phyloP scores from a whole-genome alignment of 37 sponge, comb jelly and placozoan genomes.

The Chondrosia reniformis region DNA sequence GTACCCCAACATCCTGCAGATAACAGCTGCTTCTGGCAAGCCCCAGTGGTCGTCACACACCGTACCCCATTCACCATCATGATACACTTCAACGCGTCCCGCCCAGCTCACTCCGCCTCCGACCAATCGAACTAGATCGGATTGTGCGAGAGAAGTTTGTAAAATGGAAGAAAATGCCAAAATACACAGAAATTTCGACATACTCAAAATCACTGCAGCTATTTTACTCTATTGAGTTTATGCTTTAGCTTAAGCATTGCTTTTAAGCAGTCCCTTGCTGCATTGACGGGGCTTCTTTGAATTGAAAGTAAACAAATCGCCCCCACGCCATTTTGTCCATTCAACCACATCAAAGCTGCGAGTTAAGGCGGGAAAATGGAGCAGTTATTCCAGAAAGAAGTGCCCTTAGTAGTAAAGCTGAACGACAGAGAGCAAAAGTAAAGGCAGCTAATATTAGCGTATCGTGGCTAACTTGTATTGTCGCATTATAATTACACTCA shows the following conservation, averaged over 20 bases:
- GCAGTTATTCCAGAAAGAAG: constrained; percentile 57
- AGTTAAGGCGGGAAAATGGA: constrained; percentile 63
- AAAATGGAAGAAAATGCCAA: not conserved
- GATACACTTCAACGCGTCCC: constrained; percentile 24
- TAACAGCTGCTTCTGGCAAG: not conserved
- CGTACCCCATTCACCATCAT: constrained; percentile 27
- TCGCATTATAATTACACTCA: not conserved
- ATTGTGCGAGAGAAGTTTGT: too few relatives aligned
- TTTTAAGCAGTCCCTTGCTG: not conserved
- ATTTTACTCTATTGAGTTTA: not conserved
- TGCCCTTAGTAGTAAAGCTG: constrained; percentile 48
- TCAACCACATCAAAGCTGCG: too few relatives aligned
- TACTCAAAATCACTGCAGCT: not conserved
- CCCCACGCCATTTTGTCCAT: too few relatives aligned
- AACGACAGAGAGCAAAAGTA: constrained; percentile 72
- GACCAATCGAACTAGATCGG: not conserved
- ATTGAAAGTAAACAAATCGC: not conserved
- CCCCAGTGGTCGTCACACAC: constrained; percentile 26
- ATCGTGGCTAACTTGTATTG: too few relatives aligned
- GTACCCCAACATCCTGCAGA: constrained; percentile 18
- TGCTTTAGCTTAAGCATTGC: not conserved
- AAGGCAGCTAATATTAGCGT: too few relatives aligned
- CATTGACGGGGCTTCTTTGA: not conserved
- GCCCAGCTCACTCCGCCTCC: not conserved
- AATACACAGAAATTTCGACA: too few relatives aligned